A percentile compares a stretch with the other conserved stretches of the same genome.
These are phyloP conservation scores for Poliocrania exsul DNA, from an alignment of 2,797 vertebrate genomes.

Conservation along the genomic window DNA sequence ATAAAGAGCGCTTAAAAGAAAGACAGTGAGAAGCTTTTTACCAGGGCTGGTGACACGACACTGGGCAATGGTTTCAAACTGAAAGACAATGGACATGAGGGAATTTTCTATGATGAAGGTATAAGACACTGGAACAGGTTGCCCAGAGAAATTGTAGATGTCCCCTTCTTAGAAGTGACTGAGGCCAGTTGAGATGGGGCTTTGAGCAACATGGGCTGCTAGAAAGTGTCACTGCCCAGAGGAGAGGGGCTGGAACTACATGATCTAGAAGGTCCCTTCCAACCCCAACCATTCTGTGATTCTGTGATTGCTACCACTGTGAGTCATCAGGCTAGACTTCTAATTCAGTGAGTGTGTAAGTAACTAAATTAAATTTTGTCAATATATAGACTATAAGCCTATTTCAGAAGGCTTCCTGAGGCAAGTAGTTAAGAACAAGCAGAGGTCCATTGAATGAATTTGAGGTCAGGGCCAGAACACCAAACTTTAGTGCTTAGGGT, in stretches of 20 bases:
- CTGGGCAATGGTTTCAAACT: neutral
- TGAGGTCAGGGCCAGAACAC: neutral
- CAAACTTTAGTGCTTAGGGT: neutral
- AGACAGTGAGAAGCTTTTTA: neutral
- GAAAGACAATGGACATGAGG: neutral
- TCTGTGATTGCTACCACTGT: neutral
- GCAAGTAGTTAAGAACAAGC: neutral
- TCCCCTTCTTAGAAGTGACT: neutral
- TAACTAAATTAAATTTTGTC: neutral
- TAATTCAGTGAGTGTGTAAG: neutral
- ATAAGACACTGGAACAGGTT: neutral
- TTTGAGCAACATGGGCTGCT: neutral
- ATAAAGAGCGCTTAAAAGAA: neutral
- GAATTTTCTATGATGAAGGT: no score
- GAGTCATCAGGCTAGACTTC: neutral
- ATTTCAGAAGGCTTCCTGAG: neutral
- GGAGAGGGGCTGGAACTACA: rapidly evolving
- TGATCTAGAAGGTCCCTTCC: neutral
- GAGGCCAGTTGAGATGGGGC: neutral
- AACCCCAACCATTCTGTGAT: neutral
- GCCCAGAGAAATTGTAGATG: neutral
- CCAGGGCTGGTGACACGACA: neutral
- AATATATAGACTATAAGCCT: neutral
- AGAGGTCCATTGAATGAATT: neutral
- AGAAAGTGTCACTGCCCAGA: rapidly evolving